A percentile compares a stretch with the other conserved stretches of the same genome.
Evolutionary conservation across 1,140 invertebrate species (phyloP).

Genomic region (Atta cephalotes): DNA sequence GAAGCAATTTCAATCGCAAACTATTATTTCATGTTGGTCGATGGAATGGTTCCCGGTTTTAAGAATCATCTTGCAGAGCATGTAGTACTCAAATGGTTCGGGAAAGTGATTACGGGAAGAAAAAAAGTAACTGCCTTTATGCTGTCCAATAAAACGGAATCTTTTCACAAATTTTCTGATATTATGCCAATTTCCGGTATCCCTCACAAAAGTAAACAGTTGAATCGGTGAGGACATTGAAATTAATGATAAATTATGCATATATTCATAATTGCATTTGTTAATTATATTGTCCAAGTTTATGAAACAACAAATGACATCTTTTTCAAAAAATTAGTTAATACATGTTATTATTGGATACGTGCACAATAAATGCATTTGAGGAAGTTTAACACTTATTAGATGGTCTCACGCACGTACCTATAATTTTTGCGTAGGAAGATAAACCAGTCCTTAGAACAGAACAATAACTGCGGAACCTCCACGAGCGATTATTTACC

Average conservation of each 20-base stretch:
- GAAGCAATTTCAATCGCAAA: slow-evolving; percentile 78
- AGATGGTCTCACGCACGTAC: background rate
- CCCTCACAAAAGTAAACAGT: slow-evolving; percentile 55
- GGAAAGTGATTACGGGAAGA: slow-evolving; percentile 76
- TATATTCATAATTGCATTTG: background rate
- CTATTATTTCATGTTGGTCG: slow-evolving; percentile 77
- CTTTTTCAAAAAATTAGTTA: background rate
- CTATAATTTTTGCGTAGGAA: slow-evolving; percentile 14
- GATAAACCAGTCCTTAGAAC: background rate
- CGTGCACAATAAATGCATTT: slow-evolving; percentile 26
- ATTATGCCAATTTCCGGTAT: slow-evolving; percentile 72
- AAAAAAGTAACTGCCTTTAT: slow-evolving; percentile 78
- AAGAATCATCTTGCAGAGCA: slow-evolving; percentile 76
- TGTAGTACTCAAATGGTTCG: slow-evolving; percentile 82
- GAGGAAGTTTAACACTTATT: background rate
- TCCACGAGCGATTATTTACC: slow-evolving; percentile 3
- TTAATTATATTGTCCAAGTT: background rate
- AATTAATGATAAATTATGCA: background rate
- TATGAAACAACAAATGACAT: background rate
- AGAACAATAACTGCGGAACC: background rate
- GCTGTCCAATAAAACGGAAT: slow-evolving; percentile 73
- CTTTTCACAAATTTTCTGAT: slow-evolving; percentile 74
- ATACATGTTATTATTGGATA: background rate
- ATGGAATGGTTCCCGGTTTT: slow-evolving; percentile 76
- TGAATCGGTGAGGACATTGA: slow-evolving; percentile 48